A percentile compares a stretch with the other conserved stretches of the same genome.
These are phyloP conservation scores for Euphydryas editha DNA, from an alignment of 2,888 invertebrate species.

Conservation along the genomic window DNA sequence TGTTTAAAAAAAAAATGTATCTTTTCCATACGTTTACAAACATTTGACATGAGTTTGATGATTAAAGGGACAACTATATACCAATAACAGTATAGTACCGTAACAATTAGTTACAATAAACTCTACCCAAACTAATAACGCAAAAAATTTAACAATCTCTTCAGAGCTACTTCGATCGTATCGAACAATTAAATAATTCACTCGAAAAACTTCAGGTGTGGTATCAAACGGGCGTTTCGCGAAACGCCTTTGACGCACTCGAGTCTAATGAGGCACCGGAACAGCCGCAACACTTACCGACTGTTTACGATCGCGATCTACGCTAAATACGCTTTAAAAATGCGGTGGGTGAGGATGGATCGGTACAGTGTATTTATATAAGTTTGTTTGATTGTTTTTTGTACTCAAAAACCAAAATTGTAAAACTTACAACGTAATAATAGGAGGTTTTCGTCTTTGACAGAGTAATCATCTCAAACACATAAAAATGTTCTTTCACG, in stretches of 20 bases:
- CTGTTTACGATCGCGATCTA: slow-evolving; percentile 58
- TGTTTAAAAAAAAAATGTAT: too few species aligned
- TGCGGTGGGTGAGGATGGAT: slow-evolving; percentile 41
- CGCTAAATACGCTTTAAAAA: slow-evolving; percentile 66
- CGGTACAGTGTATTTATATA: slow-evolving; percentile 30
- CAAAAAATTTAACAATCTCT: neutral
- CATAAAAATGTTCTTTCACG: too few species aligned
- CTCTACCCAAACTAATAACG: neutral
- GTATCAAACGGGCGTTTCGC: slow-evolving; percentile 49
- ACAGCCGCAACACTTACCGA: slow-evolving; percentile 53
- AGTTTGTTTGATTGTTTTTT: slow-evolving; percentile 6
- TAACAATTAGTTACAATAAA: too few species aligned
- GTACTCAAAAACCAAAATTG: too few species aligned
- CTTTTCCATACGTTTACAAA: too few species aligned
- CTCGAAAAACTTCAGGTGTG: slow-evolving; percentile 27
- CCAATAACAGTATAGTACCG: too few species aligned
- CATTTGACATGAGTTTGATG: too few species aligned
- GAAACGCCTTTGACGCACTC: slow-evolving; percentile 65
- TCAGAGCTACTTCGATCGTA: slow-evolving; percentile 6
- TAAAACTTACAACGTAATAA: too few species aligned
- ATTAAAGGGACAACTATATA: too few species aligned
- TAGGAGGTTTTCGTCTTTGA: too few species aligned
- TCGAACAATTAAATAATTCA: slow-evolving; percentile 32
- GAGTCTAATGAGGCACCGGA: slow-evolving; percentile 68
- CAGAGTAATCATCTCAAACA: too few species aligned